Base-by-base conservation (phyloP, 2,888 invertebrate genomes). In the Quadroppia sp. region DNA sequence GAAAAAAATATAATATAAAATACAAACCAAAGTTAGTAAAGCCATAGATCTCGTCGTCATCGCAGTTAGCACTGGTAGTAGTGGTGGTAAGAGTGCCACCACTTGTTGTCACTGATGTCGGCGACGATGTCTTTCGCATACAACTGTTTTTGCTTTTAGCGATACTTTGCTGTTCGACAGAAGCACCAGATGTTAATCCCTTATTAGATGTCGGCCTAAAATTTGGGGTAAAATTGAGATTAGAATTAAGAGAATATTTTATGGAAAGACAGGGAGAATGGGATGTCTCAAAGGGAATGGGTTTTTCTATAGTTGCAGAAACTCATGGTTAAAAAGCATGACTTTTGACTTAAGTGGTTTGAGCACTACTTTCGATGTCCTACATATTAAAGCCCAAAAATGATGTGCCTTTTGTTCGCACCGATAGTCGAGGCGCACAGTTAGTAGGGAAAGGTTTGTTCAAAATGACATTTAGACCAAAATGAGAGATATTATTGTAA, bases 41-140 rank as follows among this genome's bases (percentile, higher is more conserved):
- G 36, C 74, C 74, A 32, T 74, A 74, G 11, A 74, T 74, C 50
- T 70, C 74, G 70, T 74, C 74, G 36, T 71, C 74, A 15, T 74
- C 74, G 36, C 69, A 69, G 69, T 45, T 45, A 25, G 45, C 45
- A 45, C 69, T 53, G 50, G 20, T 13, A 71, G 53, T 1, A 70
- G 45, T 20, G 50, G 45, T 53, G 50, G 20, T 13, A 71, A 36
- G 0, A 70, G 45, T 20, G 50, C 36, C 50, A 50, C 71, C 71
- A 71, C 53, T 71, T 71, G 53, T 71, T 32, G 50, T 32, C 48
- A 48, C 48, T 71, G 71, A 25, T 71, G 71, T 45, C 36, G 71
- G 56, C 32, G 71, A 32, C 56, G 56, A 71, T n/a, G 32, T 17
- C 40, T 53, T 56, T 20, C 56, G 28, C 32, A n/a, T n/a, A n/a